Conservation (phyloP, 2,113 vertebrate genomes). For the Chloropsis cyanopogon region DNA sequence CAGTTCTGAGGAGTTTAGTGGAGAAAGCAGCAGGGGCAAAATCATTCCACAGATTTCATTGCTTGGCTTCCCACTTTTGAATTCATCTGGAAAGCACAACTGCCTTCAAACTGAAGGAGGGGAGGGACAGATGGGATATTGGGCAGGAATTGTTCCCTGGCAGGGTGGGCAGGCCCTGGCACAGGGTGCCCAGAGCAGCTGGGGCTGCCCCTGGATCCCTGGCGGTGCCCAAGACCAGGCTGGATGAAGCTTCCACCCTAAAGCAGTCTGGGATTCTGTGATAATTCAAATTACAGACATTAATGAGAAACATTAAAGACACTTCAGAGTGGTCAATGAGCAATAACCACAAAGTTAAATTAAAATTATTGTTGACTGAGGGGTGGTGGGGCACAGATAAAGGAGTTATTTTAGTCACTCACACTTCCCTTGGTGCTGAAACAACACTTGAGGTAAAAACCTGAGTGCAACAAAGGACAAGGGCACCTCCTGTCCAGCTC, state of each 20-base stretch:
- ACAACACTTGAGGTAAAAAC: neutral
- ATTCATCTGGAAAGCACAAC: neutral
- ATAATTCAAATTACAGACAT: neutral
- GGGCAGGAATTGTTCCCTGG: neutral
- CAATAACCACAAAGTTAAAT: neutral
- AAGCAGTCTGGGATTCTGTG: neutral
- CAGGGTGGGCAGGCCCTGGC: neutral
- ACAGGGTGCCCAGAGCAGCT: neutral
- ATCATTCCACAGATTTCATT: neutral
- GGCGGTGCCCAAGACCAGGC: neutral
- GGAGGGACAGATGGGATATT: rapidly evolving
- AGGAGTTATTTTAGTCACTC: neutral
- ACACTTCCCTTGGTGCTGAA: neutral
- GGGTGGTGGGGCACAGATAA: neutral
- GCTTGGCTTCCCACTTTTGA: neutral
- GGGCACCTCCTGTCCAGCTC: neutral
- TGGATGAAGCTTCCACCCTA: neutral
- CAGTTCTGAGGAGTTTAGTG: neutral
- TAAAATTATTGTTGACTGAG: neutral
- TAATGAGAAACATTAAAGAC: neutral
- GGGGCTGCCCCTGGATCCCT: neutral
- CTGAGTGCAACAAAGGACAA: neutral
- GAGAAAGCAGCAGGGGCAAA: neutral
- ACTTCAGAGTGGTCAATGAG: neutral
- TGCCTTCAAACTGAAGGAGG: neutral